Evolutionary conservation across 1,140 invertebrate species (phyloP).

Genomic region (Tyrophagus putrescentiae): DNA sequence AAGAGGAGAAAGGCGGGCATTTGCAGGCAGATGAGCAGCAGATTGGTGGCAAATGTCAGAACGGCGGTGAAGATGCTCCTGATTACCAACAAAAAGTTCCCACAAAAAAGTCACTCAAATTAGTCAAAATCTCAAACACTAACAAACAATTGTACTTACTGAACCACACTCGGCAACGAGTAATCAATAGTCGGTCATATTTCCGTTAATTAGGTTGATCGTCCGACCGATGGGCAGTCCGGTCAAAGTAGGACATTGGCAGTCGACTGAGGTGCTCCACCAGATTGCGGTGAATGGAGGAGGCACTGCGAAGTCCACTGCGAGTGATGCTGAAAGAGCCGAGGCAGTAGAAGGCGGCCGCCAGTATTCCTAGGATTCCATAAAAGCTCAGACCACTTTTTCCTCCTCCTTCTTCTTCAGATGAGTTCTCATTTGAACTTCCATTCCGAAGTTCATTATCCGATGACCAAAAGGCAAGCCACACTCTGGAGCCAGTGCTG

Average conservation of each 20-base stretch:
- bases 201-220: constrained; percentile 38
- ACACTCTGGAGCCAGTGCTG: constrained; percentile 78
- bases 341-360: neutral
- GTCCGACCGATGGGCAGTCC: constrained; percentile 42
- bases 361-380: too few species aligned
- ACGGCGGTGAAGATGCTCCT: constrained; percentile 24
- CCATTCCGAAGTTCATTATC: constrained; percentile 23
- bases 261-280: too few species aligned
- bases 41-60: constrained; percentile 34
- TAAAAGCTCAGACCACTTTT: too few species aligned
- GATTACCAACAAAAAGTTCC: too few species aligned
- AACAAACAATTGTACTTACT: neutral
- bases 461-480: constrained; percentile 59
- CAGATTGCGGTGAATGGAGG: constrained; percentile 31
- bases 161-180: constrained; percentile 32
- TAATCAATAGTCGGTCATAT: constrained; percentile 33
- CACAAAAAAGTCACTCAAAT: too few species aligned
- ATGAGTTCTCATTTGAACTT: neutral
- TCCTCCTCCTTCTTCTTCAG: neutral
- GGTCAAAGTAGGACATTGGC: constrained; percentile 36
- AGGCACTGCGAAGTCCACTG: constrained; percentile 30
- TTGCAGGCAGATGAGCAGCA: constrained; percentile 39
- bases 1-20: constrained; percentile 41
- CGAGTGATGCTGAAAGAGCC: neutral
- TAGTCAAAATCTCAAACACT: neutral